Evolutionary conservation across 64 coral and sea anemone genomes (phyloP).

Genomic region (Montipora foliosa): DNA sequence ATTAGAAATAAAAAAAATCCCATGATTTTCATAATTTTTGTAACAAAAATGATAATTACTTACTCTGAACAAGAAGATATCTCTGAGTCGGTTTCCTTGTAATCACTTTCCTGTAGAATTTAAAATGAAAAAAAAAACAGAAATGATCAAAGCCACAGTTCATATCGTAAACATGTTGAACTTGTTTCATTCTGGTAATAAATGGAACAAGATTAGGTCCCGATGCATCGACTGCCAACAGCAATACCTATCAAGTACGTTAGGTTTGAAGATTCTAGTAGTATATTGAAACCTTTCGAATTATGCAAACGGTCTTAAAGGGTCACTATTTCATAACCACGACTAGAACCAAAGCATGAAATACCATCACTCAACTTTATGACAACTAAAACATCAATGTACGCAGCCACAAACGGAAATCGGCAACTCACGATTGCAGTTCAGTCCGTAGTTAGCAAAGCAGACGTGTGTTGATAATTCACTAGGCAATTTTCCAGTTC

Average conservation of each 20-base stretch:
- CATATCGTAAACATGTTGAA: neutral
- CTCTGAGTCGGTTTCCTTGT: neutral
- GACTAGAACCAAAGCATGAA: neutral
- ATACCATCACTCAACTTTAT: neutral
- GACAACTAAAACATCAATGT: neutral
- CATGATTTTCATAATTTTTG: neutral
- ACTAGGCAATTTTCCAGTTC: too few relatives aligned
- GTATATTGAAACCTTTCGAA: neutral
- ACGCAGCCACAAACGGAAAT: neutral
- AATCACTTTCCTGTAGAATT: slow-evolving; percentile 1
- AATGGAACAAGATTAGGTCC: neutral
- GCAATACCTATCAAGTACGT: neutral
- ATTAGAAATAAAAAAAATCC: neutral
- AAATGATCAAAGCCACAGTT: too few relatives aligned
- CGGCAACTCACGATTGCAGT: too few relatives aligned
- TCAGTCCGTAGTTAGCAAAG: too few relatives aligned
- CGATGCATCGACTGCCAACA: neutral
- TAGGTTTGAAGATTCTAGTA: neutral
- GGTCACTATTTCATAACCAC: neutral
- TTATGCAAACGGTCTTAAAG: neutral
- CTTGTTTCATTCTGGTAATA: neutral
- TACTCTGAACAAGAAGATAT: neutral
- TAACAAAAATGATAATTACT: neutral
- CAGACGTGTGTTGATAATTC: too few relatives aligned
- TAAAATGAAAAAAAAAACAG: neutral